Conservation (phyloP, 2,888 invertebrate species). For the Brenthis ino region DNA sequence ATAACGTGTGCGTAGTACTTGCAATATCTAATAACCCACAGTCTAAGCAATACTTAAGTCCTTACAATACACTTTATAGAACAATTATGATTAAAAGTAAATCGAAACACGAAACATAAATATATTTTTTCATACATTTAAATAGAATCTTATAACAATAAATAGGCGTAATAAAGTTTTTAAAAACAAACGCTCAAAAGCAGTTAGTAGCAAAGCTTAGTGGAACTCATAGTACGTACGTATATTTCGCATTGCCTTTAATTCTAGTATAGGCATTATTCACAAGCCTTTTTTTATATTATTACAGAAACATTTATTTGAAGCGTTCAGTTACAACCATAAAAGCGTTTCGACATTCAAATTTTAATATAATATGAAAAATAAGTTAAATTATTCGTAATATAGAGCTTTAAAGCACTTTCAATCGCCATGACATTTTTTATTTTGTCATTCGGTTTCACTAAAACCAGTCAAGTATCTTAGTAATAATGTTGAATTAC, state of each 20-base stretch:
- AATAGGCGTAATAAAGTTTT: conserved; percentile 30
- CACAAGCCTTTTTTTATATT: conserved; percentile 66
- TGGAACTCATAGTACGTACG: conserved; percentile 27
- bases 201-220: conserved; percentile 41
- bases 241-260: conserved; percentile 41
- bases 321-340: conserved; percentile 39
- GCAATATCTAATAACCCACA: conserved; percentile 58
- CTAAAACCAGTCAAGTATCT: too few species aligned
- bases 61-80: conserved; percentile 36
- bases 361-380: conserved; percentile 10
- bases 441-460: too few species aligned
- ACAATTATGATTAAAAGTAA: conserved; percentile 18
- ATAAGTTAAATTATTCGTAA: background rate
- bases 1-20: conserved; percentile 66
- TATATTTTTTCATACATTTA: conserved; percentile 15
- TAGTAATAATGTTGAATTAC: background rate
- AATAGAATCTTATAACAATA: conserved; percentile 7
- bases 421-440: too few species aligned
- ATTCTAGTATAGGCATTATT: conserved; percentile 60
- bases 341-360: conserved; percentile 26
- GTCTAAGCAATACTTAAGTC: conserved; percentile 56
- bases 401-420: background rate
- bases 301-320: conserved; percentile 32
- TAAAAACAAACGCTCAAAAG: conserved; percentile 35
- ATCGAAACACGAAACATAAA: conserved; percentile 6